Base-by-base conservation (phyloP, 2,888 invertebrate genomes). In the Magallana nippona region DNA sequence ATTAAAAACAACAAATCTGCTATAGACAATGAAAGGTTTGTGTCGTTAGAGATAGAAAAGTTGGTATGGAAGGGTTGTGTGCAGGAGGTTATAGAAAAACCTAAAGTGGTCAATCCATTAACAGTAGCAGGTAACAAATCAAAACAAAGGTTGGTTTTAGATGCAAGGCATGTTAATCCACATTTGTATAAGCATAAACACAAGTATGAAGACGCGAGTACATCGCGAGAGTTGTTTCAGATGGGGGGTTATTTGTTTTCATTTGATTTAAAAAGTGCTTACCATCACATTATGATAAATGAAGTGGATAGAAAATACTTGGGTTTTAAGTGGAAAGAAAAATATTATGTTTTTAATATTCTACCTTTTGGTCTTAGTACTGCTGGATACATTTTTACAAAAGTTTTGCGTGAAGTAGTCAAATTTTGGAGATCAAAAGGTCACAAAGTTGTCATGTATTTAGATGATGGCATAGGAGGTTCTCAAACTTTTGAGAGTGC, bases 251-350 rank as follows among this genome's bases (percentile, higher is more conserved):
- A 27, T 27, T 27, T 27, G 27, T 27, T 27, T 27, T 27, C 27
- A 27, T 86, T 58, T 57, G 86, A 84, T 62, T 56, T 84, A 15
- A 83, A 82, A 55, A 78, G 63, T 11, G 86, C 86, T 58, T 86
- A 85, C 82, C 86, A 85, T 79, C 83, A 85, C 63, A 63, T 85
- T 2, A 77, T 82, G n/a, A 85, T 83, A 15, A 63, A 32, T 63
- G 78, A 27, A 55, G 56, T 62, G 11, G 77, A 85, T 79, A n/a
- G 81, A 79, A 10, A 78, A 57, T 86, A 62, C 62, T 58, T 84
- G 19, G 84, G 80, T 57, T 84, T 86, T 44, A n/a, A 32, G n/a
- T 86, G 82, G 81, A 22, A 71, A 55, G 55, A 63, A 13, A 80
- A 77, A n/a, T 81, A 81, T 83, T 83, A 80, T 60, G 83, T 84